phyloP scores from a whole-genome alignment of 2,888 invertebrate species.

The Hylaea fasciaria region DNA sequence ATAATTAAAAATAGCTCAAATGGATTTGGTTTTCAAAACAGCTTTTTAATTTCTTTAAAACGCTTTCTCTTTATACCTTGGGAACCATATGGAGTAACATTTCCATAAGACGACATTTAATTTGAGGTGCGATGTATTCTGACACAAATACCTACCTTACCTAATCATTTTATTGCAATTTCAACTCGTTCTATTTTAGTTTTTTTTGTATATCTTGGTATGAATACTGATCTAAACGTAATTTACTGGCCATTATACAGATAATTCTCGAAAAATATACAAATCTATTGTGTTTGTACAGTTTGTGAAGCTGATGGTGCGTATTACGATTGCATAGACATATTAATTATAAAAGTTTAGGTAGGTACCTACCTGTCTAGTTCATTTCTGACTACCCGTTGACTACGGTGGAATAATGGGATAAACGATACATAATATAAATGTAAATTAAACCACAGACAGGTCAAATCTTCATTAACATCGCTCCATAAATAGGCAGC shows the following conservation, averaged over 20 bases:
- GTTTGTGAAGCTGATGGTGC: background rate
- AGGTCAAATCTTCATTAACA: no score
- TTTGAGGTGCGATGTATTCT: conserved; percentile 12
- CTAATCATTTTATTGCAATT: conserved; percentile 29
- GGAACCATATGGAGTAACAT: conserved; percentile 4
- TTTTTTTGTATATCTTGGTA: background rate
- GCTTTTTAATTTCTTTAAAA: background rate
- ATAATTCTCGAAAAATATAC: background rate
- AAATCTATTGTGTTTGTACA: background rate
- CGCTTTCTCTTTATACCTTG: conserved; percentile 20
- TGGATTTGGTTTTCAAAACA: no score
- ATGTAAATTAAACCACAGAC: no score
- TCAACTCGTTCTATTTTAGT: conserved; percentile 13
- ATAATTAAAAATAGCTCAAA: no score
- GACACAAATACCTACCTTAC: conserved; percentile 5
- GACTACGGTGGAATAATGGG: no score
- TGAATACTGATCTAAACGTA: conserved; percentile 10
- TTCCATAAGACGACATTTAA: conserved; percentile 26
- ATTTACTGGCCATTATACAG: no score
- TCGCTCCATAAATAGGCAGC: no score
- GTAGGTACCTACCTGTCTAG: no score
- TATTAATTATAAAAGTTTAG: no score
- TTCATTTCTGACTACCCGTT: no score
- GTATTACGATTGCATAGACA: no score
- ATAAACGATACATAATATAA: no score